phyloP scores from a whole-genome alignment of 23 tunicate species.

The Ciona savignyi region DNA sequence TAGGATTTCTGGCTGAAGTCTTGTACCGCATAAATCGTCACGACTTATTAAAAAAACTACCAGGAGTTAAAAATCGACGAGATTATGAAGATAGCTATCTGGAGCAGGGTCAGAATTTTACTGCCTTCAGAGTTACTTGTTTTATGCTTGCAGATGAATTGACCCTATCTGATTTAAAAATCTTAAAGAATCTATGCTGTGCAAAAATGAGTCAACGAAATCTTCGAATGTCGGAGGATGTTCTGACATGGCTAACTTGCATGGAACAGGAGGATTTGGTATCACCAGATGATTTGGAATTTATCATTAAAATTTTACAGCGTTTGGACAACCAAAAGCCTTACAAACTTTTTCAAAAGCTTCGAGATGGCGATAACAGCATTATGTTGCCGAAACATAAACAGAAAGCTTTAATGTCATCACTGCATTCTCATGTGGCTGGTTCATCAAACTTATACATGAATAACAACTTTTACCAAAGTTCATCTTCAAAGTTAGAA shows the following conservation, averaged over 20 bases:
- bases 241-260: conserved; percentile 19
- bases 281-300: conserved; percentile 33
- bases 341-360: conserved; percentile 4
- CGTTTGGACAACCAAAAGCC: conserved; percentile 30
- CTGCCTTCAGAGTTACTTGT: conserved; percentile 43
- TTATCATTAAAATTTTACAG: conserved; percentile 10
- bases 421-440: too few relatives aligned
- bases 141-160: conserved; percentile 22
- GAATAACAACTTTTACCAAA: too few relatives aligned
- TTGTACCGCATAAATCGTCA: conserved; percentile 37
- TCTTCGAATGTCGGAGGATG: conserved; percentile 12
- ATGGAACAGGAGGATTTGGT: conserved; percentile 46
- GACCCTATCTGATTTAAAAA: conserved; percentile 12
- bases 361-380: conserved; percentile 12
- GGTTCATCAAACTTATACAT: too few relatives aligned
- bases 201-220: conserved; percentile 18
- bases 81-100: conserved; percentile 32
- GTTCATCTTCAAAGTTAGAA: too few relatives aligned
- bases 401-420: conserved; percentile 1
- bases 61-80: conserved; percentile 38
- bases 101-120: conserved; percentile 19
- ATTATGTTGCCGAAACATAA: conserved; percentile 11
- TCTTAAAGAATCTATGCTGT: conserved; percentile 21
- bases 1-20: conserved; percentile 45
- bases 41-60: conserved; percentile 36